Conservation (phyloP, 92 coral and sea anemone genomes). For the Phenganax stokvisi region DNA sequence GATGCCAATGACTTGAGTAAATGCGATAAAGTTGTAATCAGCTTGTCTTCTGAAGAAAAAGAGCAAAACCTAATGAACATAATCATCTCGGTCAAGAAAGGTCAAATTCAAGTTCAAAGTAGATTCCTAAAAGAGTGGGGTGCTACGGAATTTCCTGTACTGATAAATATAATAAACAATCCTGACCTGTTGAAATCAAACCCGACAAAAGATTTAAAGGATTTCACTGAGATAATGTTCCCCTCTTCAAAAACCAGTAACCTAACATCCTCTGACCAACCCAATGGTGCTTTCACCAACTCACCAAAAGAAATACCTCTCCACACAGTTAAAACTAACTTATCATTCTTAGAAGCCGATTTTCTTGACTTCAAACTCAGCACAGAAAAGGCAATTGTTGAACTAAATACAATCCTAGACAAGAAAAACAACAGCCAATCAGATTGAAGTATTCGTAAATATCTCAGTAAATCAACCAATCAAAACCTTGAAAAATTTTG, state of each 20-base stretch:
- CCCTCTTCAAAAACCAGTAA: too few species aligned
- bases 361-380: background rate
- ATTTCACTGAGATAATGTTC: background rate
- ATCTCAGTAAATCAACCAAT: constrained; percentile 9
- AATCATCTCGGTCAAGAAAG: background rate
- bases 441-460: background rate
- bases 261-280: too few species aligned
- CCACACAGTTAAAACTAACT: background rate
- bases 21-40: background rate
- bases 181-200: background rate
- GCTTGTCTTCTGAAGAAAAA: background rate
- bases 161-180: background rate
- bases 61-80: background rate
- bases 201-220: background rate
- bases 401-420: background rate
- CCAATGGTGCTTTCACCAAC: too few species aligned
- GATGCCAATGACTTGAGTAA: background rate
- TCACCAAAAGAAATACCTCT: background rate
- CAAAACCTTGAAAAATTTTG: background rate
- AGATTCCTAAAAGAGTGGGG: background rate
- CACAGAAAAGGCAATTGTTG: background rate
- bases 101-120: constrained; percentile 5
- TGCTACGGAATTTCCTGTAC: background rate
- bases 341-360: constrained; percentile 15
- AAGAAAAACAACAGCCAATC: background rate